Conservation (phyloP, 2,113 vertebrate species). For the Stomatorhinus ivindoensis region DNA sequence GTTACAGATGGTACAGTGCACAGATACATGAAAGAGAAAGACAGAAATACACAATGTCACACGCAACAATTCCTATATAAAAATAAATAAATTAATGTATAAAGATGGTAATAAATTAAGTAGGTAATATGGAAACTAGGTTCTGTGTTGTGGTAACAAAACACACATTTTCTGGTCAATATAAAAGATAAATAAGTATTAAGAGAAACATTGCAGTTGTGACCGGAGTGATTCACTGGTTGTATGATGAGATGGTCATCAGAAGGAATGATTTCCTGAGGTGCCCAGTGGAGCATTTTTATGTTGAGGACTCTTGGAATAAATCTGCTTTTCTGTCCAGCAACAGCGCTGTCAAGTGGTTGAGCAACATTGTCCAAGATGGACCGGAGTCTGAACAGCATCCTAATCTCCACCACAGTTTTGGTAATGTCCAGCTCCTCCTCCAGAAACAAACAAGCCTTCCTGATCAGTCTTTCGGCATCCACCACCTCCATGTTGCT, state of each 20-base stretch:
- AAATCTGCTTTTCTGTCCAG: neutral
- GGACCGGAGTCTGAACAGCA: neutral
- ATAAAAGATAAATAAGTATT: neutral
- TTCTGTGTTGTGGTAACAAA: neutral
- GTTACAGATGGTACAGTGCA: neutral
- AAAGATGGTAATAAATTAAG: neutral
- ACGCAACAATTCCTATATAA: neutral
- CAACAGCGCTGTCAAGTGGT: neutral
- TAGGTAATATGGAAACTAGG: neutral
- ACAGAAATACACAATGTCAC: neutral
- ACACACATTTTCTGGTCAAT: neutral
- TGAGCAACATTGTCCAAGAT: neutral
- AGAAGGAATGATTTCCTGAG: neutral
- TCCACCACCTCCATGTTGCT: neutral
- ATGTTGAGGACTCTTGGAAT: neutral
- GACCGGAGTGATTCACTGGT: neutral
- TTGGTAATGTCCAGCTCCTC: neutral
- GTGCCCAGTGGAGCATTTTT: neutral
- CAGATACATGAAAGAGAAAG: neutral
- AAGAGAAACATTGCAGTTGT: neutral
- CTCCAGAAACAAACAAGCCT: neutral
- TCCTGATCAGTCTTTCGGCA: neutral
- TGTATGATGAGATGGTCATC: neutral
- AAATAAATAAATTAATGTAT: neutral
- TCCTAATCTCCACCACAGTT: neutral